These are phyloP conservation scores for Laspeyria flexula DNA, from an alignment of 2,888 invertebrate genomes.

Conservation along the genomic window DNA sequence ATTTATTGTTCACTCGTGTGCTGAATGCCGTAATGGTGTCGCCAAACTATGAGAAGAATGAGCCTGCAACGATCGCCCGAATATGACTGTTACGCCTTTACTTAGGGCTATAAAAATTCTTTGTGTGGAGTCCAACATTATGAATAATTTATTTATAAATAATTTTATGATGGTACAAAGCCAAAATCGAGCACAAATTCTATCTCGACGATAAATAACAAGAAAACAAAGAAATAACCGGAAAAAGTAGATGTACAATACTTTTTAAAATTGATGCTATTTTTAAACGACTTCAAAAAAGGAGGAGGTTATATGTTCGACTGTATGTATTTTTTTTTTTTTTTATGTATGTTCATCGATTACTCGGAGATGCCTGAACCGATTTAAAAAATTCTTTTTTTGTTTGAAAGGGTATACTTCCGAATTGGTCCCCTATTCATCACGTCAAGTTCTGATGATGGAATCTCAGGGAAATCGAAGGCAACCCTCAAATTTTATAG, in stretches of 20 bases:
- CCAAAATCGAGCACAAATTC: conserved; percentile 33
- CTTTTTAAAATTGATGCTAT: conserved; percentile 15
- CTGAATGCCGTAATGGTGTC: conserved; percentile 71
- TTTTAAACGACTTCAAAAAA: no score
- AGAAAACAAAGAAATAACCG: conserved; percentile 20
- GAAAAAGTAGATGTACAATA: conserved; percentile 14
- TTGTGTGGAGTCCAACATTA: conserved; percentile 52
- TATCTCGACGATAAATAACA: conserved; percentile 24
- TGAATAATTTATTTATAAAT: conserved; percentile 42
- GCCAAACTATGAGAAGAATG: conserved; percentile 63
- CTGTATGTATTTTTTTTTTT: no score
- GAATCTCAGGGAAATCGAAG: no score
- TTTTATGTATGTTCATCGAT: no score
- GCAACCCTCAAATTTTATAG: no score
- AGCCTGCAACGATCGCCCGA: conserved; percentile 51
- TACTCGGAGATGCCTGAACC: no score
- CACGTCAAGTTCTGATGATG: no score
- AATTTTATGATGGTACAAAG: conserved; percentile 35
- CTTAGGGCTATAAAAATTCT: conserved; percentile 64
- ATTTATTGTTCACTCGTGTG: conserved; percentile 72
- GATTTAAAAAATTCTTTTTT: no score
- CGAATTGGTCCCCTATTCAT: no score
- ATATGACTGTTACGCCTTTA: conserved; percentile 60
- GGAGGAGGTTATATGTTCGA: no score
- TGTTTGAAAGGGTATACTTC: no score